Conservation (phyloP, 2,113 vertebrate species). For the Ceuthmochares aereus region DNA sequence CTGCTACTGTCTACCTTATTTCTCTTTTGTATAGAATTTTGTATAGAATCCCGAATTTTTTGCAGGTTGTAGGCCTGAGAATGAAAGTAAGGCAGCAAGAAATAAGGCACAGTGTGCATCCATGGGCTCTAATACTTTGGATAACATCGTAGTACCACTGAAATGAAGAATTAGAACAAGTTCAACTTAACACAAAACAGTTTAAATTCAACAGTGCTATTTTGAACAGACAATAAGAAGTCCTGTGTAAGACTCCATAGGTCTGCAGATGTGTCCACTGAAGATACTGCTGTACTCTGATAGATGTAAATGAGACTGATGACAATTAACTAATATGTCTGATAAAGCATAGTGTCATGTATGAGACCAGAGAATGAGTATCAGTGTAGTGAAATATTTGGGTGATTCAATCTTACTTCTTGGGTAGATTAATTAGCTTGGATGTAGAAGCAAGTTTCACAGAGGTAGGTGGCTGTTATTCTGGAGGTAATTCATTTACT, state of each 20-base stretch:
- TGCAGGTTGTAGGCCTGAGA: background rate
- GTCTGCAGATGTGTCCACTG: background rate
- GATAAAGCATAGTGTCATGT: background rate
- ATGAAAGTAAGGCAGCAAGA: background rate
- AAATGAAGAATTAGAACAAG: background rate
- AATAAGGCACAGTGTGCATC: background rate
- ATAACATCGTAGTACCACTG: background rate
- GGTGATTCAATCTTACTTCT: background rate
- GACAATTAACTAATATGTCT: fast-evolving
- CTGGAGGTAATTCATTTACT: background rate
- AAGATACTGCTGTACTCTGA: no score
- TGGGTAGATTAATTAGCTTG: background rate
- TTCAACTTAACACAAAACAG: background rate
- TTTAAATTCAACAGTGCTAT: background rate
- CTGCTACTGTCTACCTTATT: background rate
- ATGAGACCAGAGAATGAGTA: background rate
- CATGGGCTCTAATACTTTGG: background rate
- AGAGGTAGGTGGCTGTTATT: background rate
- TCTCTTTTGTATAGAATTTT: background rate
- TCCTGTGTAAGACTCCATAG: background rate
- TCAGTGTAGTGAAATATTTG: background rate
- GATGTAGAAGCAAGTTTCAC: background rate
- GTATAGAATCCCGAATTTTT: background rate
- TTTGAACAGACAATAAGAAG: background rate
- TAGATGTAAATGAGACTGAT: background rate